Base-by-base conservation (phyloP, 2,113 vertebrate species). In the Tyto alba region DNA sequence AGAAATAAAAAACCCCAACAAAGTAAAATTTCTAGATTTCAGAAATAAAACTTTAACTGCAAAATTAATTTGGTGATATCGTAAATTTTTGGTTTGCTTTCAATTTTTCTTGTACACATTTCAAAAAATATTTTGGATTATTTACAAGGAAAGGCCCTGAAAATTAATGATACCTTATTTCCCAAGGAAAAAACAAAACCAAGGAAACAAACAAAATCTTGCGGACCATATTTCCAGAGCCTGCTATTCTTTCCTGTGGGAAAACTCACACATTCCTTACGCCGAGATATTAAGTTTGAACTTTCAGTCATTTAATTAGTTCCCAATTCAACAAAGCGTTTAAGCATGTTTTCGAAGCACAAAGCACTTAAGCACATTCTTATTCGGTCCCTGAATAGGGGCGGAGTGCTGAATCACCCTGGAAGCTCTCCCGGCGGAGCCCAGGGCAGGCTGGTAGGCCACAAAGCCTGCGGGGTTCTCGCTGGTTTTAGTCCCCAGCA, bases 341-440 rank as follows among this genome's bases (percentile, higher is more conserved):
- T 93, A 91, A 90, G 90, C 94, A 82, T 93, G 94, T 96, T 96
- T 96, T 93, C 32, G 43, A 89, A 95, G 96, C 94, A 96, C 95
- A 96, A 96, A 96, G 94, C 84, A 92, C 92, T 96, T 96, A 90
- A 92, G 92, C 74, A 66, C 92, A 92, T 96, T 94, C 90, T 96
- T 93, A 93, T 60, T 95, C 72, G 29, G 56, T 27, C 56, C 48
- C 63, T 94, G 95, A 96, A 96, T 95, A 86, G 92, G 64, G 60
- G 69, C 18, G 60, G 79, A 87, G 77, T 86, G 90, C 89, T 94
- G 89, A 92, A 89, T 92, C 91, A 52, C 84, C 45, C 60, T 92
- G 84, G 89, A 89, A 85, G 59, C 85, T 92, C 93, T 73, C 82
- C 40, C 47, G 66, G 47, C 5, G 0, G 69, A 91, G 94, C 84